These are phyloP conservation scores for Brevimyrus niger DNA, from an alignment of 2,113 vertebrate genomes.

Conservation along the genomic window DNA sequence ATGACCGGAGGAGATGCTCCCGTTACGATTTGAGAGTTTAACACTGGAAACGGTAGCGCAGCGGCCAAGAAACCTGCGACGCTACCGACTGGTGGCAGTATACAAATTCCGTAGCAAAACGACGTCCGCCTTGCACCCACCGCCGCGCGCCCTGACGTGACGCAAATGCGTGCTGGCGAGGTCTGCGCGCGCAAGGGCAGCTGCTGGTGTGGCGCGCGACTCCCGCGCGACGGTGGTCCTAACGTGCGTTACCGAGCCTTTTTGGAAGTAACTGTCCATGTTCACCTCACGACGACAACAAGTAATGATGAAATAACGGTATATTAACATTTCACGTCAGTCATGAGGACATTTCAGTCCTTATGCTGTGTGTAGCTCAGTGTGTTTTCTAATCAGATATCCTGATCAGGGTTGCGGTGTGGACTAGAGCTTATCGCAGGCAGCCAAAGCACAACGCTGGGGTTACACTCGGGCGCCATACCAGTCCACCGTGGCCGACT, in stretches of 20 bases:
- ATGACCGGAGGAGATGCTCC: neutral
- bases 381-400: neutral
- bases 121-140: neutral
- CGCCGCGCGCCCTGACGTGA: neutral
- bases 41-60: neutral
- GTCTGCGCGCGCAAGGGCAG: neutral
- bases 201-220: neutral
- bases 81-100: neutral
- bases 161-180: neutral
- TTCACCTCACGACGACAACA: neutral
- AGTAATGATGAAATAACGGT: neutral
- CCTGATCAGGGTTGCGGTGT: neutral
- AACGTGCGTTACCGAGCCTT: neutral
- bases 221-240: neutral
- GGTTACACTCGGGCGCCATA: neutral
- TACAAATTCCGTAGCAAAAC: neutral
- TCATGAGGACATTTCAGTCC: too few species aligned
- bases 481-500: neutral
- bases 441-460: neutral
- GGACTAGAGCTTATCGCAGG: neutral
- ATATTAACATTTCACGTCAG: too few species aligned
- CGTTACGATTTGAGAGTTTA: neutral
- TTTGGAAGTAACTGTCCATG: neutral
- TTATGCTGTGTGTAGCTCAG: neutral
- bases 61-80: neutral